Percentiles rank a stretch among this genome's conserved stretches.
These are phyloP conservation scores for Sepiola atlantica DNA, from an alignment of 2,888 invertebrate species.

Conservation along the genomic window DNA sequence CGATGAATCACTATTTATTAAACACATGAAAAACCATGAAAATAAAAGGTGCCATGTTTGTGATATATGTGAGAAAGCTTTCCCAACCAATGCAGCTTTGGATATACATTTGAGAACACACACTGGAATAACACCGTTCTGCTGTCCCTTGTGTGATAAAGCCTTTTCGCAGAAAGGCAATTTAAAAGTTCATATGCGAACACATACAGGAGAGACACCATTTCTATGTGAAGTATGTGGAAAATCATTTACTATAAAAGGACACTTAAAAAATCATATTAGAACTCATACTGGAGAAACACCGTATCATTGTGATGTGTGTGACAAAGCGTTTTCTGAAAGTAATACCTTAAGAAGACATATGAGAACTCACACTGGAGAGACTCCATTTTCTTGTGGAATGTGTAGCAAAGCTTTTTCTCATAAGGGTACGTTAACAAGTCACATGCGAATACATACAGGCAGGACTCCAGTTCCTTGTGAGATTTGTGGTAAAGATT, in stretches of 20 bases:
- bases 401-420: not conserved
- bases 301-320: not conserved
- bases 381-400: not conserved
- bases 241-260: not conserved
- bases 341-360: not conserved
- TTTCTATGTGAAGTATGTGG: constrained; percentile 16
- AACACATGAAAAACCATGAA: not conserved
- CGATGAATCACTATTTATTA: not conserved
- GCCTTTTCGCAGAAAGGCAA: not conserved
- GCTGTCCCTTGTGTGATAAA: not conserved
- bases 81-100: not conserved
- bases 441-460: not conserved
- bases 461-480: not conserved
- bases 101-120: not conserved
- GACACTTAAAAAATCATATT: not conserved
- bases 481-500: not conserved
- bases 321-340: not conserved
- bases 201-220: constrained; percentile 32
- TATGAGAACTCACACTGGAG: not conserved
- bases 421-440: not conserved
- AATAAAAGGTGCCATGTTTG: not conserved
- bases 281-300: constrained; percentile 32
- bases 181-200: not conserved
- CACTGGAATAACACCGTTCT: not conserved
- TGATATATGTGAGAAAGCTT: not conserved